Evolutionary conservation across 2,888 invertebrate genomes (phyloP), one percentile per base, ranked within the genome.

Genomic region (Neoitamus cyanurus): DNA sequence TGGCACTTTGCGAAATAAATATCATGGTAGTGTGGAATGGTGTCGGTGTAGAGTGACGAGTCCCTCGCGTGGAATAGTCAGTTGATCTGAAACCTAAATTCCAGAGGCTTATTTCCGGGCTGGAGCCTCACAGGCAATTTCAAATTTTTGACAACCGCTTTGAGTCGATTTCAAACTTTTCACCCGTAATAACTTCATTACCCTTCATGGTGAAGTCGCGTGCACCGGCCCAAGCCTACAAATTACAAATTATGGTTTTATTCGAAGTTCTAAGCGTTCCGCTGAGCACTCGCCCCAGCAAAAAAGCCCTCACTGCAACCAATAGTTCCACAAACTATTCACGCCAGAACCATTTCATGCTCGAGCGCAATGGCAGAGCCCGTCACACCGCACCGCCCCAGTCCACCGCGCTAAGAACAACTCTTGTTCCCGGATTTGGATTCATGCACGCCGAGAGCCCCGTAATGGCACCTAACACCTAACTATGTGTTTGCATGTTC

Each of bases 401-500:
- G 31, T 11, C 48, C 31, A n/a, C 9, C 48, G 3, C 31, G 70
- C n/a, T 11, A 15, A 30, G 78, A 48, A 46, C 13, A 48, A 20
- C 78, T 2, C 58, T 31, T 77, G 46, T 30, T 48, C 30, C 34
- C 34, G 31, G 78, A 78, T 78, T 78, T 31, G 48, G 75, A 46
- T 25, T 75, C 42, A 75, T 75, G 42, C 37, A 37, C 58, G 58
- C 13, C 20, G 46, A 46, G 58, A 31, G 58, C 58, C 13, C 7
- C 11, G 58, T 78, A 78, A 78, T 78, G 78, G 78, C 58, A 78
- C 78, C 78, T 58, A 78, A 78, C 78, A 78, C 78, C 78, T 48
- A 78, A 78, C 78, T 78, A 34, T 78, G 72, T 85, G 77, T 85
- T 85, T 82, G 85, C 85, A 85, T 85, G 85, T 84, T 82, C 13